These are phyloP conservation scores for Trachops cirrhosus DNA, from an alignment of 2,797 vertebrate species.

Conservation along the genomic window DNA sequence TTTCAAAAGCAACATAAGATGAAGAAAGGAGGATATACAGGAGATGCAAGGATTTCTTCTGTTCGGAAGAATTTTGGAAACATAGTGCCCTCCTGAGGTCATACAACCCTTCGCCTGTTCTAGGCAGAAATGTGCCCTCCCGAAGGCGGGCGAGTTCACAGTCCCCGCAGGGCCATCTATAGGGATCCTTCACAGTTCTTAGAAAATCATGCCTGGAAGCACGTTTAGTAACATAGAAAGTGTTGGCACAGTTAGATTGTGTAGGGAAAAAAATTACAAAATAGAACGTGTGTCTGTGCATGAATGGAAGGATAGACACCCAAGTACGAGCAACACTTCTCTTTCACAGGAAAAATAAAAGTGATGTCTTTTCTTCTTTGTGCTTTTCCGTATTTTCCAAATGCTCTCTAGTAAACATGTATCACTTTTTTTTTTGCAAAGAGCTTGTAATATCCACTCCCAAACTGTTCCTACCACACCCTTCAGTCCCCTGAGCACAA, in stretches of 20 bases:
- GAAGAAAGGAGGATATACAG: background rate
- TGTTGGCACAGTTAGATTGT: background rate
- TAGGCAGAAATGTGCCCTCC: background rate
- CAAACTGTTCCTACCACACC: background rate
- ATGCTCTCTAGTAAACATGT: background rate
- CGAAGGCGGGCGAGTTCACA: background rate
- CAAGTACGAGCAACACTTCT: background rate
- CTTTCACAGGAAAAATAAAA: background rate
- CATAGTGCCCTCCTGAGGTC: constrained; percentile 55
- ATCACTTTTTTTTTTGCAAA: background rate
- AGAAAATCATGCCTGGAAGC: background rate
- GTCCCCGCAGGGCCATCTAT: background rate
- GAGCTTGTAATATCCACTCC: background rate
- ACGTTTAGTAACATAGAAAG: background rate
- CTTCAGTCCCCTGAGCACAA: background rate
- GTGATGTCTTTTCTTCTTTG: background rate
- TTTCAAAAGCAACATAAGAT: background rate
- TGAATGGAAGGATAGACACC: background rate
- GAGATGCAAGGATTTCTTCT: background rate
- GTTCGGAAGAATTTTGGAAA: constrained; percentile 55
- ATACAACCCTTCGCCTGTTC: background rate
- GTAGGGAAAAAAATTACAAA: background rate
- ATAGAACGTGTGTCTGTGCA: no score
- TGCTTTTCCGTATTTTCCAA: background rate
- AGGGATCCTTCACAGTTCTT: background rate